Evolutionary conservation across 1,140 invertebrate genomes (phyloP).

Genomic region (Heliconius melpomene): DNA sequence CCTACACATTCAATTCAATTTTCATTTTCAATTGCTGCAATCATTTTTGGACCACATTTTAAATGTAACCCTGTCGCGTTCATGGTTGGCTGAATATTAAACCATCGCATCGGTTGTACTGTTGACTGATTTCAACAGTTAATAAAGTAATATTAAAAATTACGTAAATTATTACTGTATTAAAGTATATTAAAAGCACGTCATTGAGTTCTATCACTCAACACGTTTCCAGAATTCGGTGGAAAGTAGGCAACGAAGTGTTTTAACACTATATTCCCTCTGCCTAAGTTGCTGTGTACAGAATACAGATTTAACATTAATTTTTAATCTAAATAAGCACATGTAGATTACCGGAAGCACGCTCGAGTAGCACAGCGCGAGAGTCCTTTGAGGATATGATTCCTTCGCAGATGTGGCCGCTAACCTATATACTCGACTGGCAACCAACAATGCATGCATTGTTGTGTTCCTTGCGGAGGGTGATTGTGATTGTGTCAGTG

Average conservation of each 20-base stretch:
- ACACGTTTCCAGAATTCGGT: too few relatives aligned
- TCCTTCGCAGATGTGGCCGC: conserved; percentile 3
- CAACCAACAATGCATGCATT: background rate
- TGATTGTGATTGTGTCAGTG: conserved; percentile 15
- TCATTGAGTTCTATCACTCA: too few relatives aligned
- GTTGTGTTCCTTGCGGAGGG: conserved; percentile 10
- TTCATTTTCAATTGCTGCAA: background rate
- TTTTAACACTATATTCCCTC: too few relatives aligned
- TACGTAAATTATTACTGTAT: background rate
- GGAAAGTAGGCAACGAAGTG: too few relatives aligned
- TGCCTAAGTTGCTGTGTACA: too few relatives aligned
- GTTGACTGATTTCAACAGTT: conserved; percentile 11
- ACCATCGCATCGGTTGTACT: conserved; percentile 5
- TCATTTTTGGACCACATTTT: conserved; percentile 10
- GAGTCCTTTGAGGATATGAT: conserved; percentile 8
- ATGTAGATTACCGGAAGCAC: background rate
- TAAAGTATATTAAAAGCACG: background rate
- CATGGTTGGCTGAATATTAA: conserved; percentile 11
- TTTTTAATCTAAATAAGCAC: background rate
- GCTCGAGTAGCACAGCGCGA: background rate
- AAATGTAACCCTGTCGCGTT: background rate
- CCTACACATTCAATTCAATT: background rate
- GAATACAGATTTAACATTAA: too few relatives aligned
- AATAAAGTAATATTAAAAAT: background rate
- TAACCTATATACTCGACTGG: conserved; percentile 9